Evolutionary conservation across 2,113 vertebrate species (phyloP).

Genomic region (Otis tarda): DNA sequence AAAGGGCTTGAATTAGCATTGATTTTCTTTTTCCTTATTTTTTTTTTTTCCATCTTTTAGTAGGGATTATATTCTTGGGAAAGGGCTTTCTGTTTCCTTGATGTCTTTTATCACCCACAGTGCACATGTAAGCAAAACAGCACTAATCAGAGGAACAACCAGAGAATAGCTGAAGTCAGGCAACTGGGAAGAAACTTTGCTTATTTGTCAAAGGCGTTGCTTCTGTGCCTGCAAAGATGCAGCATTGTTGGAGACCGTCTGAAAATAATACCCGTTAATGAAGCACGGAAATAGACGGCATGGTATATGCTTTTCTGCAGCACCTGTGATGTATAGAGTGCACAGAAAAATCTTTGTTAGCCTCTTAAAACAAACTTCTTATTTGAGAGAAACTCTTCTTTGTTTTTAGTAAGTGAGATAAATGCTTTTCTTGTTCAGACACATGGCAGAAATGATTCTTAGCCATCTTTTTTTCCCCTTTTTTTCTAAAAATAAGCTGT

Average conservation of each 20-base stretch:
- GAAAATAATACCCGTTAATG: slow-evolving; percentile 4
- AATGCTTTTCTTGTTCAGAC: slow-evolving; percentile 65
- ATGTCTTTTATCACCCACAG: neutral
- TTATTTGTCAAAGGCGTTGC: neutral
- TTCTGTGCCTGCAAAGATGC: neutral
- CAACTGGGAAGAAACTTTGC: neutral
- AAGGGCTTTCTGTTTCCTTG: neutral
- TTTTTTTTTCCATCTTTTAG: neutral
- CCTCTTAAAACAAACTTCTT: slow-evolving; percentile 20
- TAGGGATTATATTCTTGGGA: neutral
- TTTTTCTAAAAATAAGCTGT: slow-evolving; percentile 79
- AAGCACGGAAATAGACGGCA: neutral
- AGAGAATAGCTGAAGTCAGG: neutral
- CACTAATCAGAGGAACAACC: neutral
- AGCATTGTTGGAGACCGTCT: neutral
- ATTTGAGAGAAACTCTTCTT: slow-evolving; percentile 31
- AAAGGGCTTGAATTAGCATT: neutral
- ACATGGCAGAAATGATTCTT: slow-evolving; percentile 67
- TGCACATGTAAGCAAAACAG: neutral
- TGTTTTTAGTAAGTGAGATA: slow-evolving; percentile 55
- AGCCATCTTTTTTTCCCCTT: slow-evolving; percentile 47
- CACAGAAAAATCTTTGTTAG: slow-evolving; percentile 45
- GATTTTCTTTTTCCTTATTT: neutral
- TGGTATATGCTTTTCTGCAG: neutral
- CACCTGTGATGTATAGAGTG: slow-evolving; percentile 24